These are phyloP conservation scores for Macaria notata DNA, from an alignment of 2,888 invertebrate species.

Conservation along the genomic window DNA sequence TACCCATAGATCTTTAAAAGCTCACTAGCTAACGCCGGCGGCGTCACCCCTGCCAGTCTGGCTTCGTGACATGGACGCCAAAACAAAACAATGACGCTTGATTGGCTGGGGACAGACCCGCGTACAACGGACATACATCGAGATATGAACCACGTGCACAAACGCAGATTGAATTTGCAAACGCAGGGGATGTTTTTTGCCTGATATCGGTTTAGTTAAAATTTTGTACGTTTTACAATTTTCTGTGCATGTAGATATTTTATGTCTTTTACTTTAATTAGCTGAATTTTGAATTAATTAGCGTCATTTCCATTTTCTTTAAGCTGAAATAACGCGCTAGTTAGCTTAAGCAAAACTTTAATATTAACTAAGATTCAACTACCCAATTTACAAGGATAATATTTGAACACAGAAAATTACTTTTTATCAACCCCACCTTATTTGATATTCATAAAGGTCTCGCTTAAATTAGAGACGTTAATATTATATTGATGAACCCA, in stretches of 20 bases:
- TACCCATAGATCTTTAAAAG: not conserved
- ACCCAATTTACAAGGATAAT: constrained; percentile 2
- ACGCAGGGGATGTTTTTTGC: not conserved
- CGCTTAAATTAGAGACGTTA: constrained; percentile 22
- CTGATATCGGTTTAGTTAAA: not conserved
- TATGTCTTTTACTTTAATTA: too few species aligned
- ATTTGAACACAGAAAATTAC: constrained; percentile 10
- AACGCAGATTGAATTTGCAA: constrained; percentile 15
- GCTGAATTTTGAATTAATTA: too few species aligned
- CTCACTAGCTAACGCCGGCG: constrained; percentile 41
- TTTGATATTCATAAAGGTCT: constrained; percentile 28
- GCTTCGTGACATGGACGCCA: constrained; percentile 50
- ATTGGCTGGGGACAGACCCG: constrained; percentile 39
- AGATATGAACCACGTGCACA: constrained; percentile 12
- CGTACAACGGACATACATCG: constrained; percentile 15
- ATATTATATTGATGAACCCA: constrained; percentile 16
- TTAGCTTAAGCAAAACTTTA: too few species aligned
- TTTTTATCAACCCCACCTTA: constrained; percentile 13
- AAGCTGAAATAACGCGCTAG: too few species aligned
- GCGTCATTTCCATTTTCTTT: too few species aligned
- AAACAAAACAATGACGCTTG: constrained; percentile 56
- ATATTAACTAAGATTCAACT: not conserved
- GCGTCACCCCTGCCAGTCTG: constrained; percentile 23
- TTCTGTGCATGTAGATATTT: not conserved
- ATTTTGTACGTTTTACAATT: not conserved